A percentile compares a stretch with the other conserved stretches of the same genome.
These are phyloP conservation scores for Sinodicranocentrus sp. DNA, from an alignment of 2,888 invertebrate species.

Conservation along the genomic window DNA sequence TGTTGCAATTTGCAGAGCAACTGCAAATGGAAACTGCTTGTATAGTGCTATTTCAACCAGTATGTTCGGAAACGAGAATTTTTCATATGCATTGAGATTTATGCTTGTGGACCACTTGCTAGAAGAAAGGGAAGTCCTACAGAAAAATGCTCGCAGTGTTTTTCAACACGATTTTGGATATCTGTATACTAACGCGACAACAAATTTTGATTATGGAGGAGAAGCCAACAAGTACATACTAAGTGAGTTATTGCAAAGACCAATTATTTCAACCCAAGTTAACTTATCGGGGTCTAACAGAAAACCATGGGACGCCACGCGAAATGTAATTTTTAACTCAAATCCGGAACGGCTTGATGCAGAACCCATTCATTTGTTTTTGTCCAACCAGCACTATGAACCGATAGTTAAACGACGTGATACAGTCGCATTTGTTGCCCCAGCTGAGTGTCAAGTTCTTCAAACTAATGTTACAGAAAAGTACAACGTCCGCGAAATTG, in stretches of 20 bases:
- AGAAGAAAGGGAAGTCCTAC: not conserved
- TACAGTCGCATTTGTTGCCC: not conserved
- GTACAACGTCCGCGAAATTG: too few relatives aligned
- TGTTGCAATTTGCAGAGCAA: not conserved
- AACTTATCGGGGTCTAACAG: not conserved
- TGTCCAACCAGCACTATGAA: not conserved
- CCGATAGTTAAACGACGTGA: not conserved
- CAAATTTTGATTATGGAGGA: not conserved
- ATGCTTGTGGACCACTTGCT: not conserved
- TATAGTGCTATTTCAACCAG: not conserved
- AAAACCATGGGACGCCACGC: not conserved
- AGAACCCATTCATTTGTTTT: not conserved
- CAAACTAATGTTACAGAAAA: too few relatives aligned
- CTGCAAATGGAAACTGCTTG: not conserved
- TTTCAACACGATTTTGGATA: not conserved
- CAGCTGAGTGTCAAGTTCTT: too few relatives aligned
- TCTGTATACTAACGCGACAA: not conserved
- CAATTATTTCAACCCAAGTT: not conserved
- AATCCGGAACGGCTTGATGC: not conserved
- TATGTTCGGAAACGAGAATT: too few relatives aligned
- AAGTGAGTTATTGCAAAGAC: not conserved
- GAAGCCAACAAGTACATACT: not conserved
- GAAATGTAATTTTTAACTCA: not conserved
- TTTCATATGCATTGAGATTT: not conserved
- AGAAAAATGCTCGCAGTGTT: not conserved